Percentiles rank a stretch among this genome's conserved stretches.
Evolutionary conservation across 1,140 invertebrate species (phyloP).

Genomic region (Melipona quadrifasciata): DNA sequence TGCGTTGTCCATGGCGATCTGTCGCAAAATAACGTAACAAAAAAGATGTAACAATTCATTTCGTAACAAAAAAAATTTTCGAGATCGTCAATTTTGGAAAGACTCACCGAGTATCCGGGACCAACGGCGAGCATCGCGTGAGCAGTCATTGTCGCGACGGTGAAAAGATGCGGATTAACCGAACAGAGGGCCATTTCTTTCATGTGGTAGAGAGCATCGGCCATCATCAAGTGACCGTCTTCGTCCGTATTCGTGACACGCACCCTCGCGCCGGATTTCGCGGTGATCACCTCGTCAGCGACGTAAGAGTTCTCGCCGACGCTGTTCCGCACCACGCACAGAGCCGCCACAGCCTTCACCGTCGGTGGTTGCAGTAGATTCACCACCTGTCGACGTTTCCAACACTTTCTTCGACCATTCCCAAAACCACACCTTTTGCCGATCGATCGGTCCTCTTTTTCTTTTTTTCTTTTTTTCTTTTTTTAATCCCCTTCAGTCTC

Average conservation of each 20-base stretch:
- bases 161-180: conserved; percentile 94
- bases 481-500: not conserved
- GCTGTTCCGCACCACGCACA: conserved; percentile 96
- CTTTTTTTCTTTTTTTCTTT: too few relatives aligned
- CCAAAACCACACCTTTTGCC: not conserved
- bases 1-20: conserved; percentile 94
- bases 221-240: conserved; percentile 97
- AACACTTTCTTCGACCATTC: not conserved
- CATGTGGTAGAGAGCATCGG: conserved; percentile 93
- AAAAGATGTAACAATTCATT: not conserved
- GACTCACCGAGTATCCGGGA: conserved; percentile 88
- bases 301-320: conserved; percentile 96
- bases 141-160: conserved; percentile 96
- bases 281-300: conserved; percentile 94
- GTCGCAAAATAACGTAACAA: not conserved
- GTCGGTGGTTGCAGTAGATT: conserved; percentile 89
- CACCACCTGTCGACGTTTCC: conserved; percentile 81
- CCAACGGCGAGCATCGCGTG: conserved; percentile 92
- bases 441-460: too few relatives aligned
- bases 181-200: conserved; percentile 86
- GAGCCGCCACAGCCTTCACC: conserved; percentile 91
- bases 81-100: not conserved
- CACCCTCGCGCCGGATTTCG: conserved; percentile 91
- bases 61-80: not conserved
- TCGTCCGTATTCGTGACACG: conserved; percentile 97